Base-by-base conservation (phyloP, 2,113 vertebrate species). In the Gnathonemus echidnorhynchus region DNA sequence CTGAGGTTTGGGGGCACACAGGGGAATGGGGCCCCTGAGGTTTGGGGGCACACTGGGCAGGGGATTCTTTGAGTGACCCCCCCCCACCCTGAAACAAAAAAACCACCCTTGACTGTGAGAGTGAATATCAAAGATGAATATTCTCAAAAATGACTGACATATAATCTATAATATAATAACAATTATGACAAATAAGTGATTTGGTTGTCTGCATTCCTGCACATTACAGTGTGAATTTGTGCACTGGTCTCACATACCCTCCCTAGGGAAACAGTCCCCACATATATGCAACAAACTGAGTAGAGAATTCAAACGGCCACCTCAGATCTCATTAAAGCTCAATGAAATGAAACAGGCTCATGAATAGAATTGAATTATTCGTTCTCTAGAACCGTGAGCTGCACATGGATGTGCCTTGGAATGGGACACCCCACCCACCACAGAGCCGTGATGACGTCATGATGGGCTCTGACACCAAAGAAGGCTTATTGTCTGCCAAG, bases 331-430 rank as follows among this genome's bases (percentile, higher is more conserved):
- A 48, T 31, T 86, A 87, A 83, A 39, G 56, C 87, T 77, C 24
- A 3, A 74, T 88, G 90, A 91, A 89, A 53, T 50, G 83, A 52
- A 74, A 84, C 90, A 77, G 90, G 88, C 86, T 89, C 90, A n/a
- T 89, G 70, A 92, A 91, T 93, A 92, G 90, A 88, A 88, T 62
- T 21, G 62, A 93, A 91, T 92, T 91, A 91, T 77, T 66, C 49
- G 89, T 91, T 92, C 52, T 89, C 88, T 31, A 66, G 42, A n/a
- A 83, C 90, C 88, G 88, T 48, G 90, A 86, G 86, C 90, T 90
- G 83, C 21, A 58, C 80, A 80, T 52, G 24, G 45, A 52, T 56
- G n/a, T 27, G 48, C 70, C 50, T 90, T 90, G 88, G 52, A 87
- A 90, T 87, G 6, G 42, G 91, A 49, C 88, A 89, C 90, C 92